Percentiles rank a stretch among this genome's conserved stretches.
These are phyloP conservation scores for Phytoseiulus persimilis DNA, from an alignment of 2,888 invertebrate genomes.

Conservation along the genomic window DNA sequence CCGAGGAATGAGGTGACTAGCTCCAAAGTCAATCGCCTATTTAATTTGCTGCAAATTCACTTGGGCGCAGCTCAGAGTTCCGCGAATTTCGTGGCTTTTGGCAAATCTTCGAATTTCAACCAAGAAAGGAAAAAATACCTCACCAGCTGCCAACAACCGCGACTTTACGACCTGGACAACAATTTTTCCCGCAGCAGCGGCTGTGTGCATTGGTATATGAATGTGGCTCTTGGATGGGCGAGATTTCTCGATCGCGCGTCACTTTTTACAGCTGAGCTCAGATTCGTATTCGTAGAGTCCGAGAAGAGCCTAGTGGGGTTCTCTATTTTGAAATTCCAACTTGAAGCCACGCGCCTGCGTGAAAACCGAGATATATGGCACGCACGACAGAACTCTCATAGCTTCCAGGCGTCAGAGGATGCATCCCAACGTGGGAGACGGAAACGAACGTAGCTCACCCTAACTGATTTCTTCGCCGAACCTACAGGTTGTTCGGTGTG, in stretches of 20 bases:
- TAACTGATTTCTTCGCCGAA: background rate
- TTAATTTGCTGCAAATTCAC: background rate
- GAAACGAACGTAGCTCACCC: too few relatives aligned
- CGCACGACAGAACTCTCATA: too few relatives aligned
- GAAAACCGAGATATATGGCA: too few relatives aligned
- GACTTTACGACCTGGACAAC: background rate
- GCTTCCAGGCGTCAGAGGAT: too few relatives aligned
- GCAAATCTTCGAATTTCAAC: background rate
- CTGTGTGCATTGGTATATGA: background rate
- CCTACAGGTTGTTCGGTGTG: slow-evolving; percentile 45
- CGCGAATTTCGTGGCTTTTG: background rate
- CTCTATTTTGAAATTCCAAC: too few relatives aligned
- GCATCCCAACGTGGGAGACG: too few relatives aligned
- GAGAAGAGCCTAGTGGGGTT: background rate
- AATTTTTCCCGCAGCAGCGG: background rate
- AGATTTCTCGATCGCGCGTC: background rate
- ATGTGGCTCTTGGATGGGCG: background rate
- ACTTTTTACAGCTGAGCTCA: background rate
- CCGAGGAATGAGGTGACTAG: background rate
- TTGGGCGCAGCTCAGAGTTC: background rate
- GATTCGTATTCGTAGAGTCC: background rate
- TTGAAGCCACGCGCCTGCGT: too few relatives aligned
- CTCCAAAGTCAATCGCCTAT: background rate
- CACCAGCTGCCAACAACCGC: background rate
- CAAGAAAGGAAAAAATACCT: background rate